phyloP scores from a whole-genome alignment of 2,797 vertebrate species.

The Enteromius trimaculatus region DNA sequence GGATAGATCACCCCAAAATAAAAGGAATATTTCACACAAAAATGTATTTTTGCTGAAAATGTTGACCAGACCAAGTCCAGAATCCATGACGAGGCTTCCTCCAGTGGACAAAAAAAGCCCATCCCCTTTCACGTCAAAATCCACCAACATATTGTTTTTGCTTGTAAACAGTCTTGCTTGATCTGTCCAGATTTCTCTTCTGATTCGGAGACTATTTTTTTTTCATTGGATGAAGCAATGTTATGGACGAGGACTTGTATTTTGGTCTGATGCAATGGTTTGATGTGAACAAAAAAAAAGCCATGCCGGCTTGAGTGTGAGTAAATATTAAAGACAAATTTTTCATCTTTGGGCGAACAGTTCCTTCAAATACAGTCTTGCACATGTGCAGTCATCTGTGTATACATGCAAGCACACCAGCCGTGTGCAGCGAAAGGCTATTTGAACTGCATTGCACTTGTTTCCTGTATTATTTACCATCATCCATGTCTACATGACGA shows the following conservation, averaged over 20 bases:
- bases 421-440: constrained; percentile 26
- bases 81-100: background rate
- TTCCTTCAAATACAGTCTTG: background rate
- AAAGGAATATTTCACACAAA: background rate
- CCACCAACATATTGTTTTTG: background rate
- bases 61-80: background rate
- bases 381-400: constrained; percentile 22
- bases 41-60: background rate
- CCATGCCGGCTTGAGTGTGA: background rate
- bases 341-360: background rate
- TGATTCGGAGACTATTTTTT: background rate
- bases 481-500: constrained; percentile 57
- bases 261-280: background rate
- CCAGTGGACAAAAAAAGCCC: background rate
- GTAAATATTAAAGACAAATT: background rate
- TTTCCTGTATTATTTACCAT: constrained; percentile 56
- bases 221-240: background rate
- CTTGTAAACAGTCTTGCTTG: background rate
- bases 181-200: background rate
- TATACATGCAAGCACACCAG: constrained; percentile 29
- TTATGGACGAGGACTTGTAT: background rate
- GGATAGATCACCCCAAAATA: background rate
- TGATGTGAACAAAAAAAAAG: constrained; percentile 14
- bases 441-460: constrained; percentile 24
- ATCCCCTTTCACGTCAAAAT: background rate